Evolutionary conservation across 2,888 invertebrate genomes (phyloP), one percentile per base, ranked within the genome.

Genomic region (Marronus borbonicus): DNA sequence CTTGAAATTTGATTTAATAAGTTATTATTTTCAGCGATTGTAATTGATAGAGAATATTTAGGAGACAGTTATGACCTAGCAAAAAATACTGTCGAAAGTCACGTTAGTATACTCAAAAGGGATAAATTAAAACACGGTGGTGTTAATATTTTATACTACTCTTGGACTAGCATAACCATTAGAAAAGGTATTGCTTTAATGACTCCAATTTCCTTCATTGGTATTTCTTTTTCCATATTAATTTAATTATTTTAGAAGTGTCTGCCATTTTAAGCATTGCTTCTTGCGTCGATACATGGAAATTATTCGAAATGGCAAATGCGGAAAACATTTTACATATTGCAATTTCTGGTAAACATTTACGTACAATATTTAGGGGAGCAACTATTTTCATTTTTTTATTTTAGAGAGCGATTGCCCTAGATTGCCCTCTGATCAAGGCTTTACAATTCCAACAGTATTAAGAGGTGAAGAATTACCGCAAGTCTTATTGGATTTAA

Each of bases 231-330:
- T 31, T 58, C 50, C 76, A 78, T 55, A 31, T 65, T n/a, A 77
- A 80, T 31, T 65, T 55, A 4, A 4, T 68, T 50, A 24, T 69
- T 83, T 76, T 76, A 95, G 95, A 94, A 87, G 93, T 93, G 82
- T 89, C 93, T 66, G 93, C 94, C 39, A 92, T 95, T 74, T 90
- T 96, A 80, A 94, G 94, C 60, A 89, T 95, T 68, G 92, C 94
- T n/a, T 92, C 93, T 3, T 96, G 96, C 86, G 86, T 90, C 77
- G 92, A 92, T 79, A 95, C 95, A 0, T 96, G 96, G 96, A 90
- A 90, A 7, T 89, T 96, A 74, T 94, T 92, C 86, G 90, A 91
- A 75, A 88, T 90, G 0, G 91, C 93, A 0, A 90, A 92, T 83
- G 91, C 91, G 79, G 93, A 94, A 83, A 91, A 93, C 78, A 89